Evolutionary conservation across 2,797 vertebrate genomes (phyloP), one percentile per base, ranked within the genome.

Genomic region (Syndactyla subalaris): DNA sequence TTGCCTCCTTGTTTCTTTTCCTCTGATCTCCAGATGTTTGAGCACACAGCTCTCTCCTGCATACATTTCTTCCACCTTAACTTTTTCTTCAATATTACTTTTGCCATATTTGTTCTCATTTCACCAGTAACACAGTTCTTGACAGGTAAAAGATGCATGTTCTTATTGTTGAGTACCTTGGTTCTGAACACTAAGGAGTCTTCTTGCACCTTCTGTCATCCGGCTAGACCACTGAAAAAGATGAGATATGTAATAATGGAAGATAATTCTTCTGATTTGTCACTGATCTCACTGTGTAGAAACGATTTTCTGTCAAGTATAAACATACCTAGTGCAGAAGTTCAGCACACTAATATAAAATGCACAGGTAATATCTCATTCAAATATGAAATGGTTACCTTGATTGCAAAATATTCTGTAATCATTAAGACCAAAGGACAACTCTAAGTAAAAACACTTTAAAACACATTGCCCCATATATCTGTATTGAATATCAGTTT

Each of bases 401-500:
- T 51, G 12, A 32, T 27, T 6, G 6, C 10, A 90, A 94, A 89
- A 68, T 55, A 8, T 12, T 72, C 57, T 39, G 43, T 49, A 91
- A 46, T 51, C 51, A 27, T 51, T 46, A 55, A 45, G 32, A 90
- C 4, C 21, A 45, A 68, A 82, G 27, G 26, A 65, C 9, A 48
- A 30, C 23, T 27, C 10, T 48, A 16, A 88, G 24, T 29, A 29
- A 61, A 74, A 81, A 70, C 23, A 46, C n/a, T 91, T 93, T 61
- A 51, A 34, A 45, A 41, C 36, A 76, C 32, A 48, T 62, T 65
- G 67, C 29, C 14, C 22, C 59, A 51, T 0, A 2, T 86, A 48
- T 66, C 89, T 84, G 55, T 76, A 88, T 82, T 93, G 75, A 83
- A 92, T 68, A 85, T n/a, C 32, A 82, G 46, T 80, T 77, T 91